Evolutionary conservation across 2,797 vertebrate species (phyloP).

Genomic region (Chelonia mydas): DNA sequence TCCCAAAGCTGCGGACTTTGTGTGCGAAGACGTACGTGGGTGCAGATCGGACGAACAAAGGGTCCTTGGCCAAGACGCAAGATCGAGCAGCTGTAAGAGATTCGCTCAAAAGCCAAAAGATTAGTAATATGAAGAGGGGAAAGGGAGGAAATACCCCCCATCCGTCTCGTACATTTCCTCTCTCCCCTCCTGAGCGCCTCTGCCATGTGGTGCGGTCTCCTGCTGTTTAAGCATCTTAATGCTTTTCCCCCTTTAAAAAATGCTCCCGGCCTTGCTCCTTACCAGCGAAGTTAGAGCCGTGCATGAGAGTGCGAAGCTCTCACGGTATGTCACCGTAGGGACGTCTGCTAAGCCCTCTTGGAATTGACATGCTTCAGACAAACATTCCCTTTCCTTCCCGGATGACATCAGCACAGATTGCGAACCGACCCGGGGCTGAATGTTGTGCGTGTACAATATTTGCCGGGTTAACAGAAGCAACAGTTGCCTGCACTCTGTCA

Average conservation of each 20-base stretch:
- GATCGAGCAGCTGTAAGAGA: slow-evolving; percentile 67
- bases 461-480: neutral
- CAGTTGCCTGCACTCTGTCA: slow-evolving; percentile 6
- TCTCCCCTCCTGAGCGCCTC: neutral
- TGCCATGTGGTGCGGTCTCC: neutral
- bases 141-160: neutral
- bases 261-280: neutral
- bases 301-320: neutral
- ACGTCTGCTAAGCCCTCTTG: neutral
- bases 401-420: neutral
- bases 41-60: slow-evolving; percentile 69
- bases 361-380: slow-evolving; percentile 13
- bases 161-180: neutral
- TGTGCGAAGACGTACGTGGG: slow-evolving; percentile 61
- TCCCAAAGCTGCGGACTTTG: slow-evolving; percentile 50
- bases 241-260: slow-evolving; percentile 9
- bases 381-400: slow-evolving; percentile 1
- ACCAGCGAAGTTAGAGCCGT: neutral
- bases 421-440: neutral
- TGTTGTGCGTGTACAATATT: neutral
- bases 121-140: slow-evolving; percentile 40
- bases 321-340: slow-evolving; percentile 44
- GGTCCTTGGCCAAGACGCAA: slow-evolving; percentile 45
- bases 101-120: slow-evolving; percentile 58
- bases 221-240: neutral